Base-by-base conservation (phyloP, 2,113 vertebrate genomes). In the Fregata magnificens region DNA sequence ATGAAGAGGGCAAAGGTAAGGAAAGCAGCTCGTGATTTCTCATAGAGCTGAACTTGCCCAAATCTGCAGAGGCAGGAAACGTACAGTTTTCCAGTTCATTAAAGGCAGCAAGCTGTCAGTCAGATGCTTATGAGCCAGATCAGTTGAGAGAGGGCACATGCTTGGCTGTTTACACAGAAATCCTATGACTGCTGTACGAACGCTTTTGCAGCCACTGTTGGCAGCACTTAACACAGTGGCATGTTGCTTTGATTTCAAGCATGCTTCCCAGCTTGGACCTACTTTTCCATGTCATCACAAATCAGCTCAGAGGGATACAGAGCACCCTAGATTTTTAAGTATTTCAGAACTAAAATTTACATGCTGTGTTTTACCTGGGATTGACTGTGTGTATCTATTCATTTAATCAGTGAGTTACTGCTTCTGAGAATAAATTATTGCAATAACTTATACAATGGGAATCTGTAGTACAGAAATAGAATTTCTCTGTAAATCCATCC, bases 101-200 rank as follows among this genome's bases (percentile, higher is more conserved):
- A 97, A 82, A 93, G 79, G 92, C 86, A 93, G 53, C 95, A 94
- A 96, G 53, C 95, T 98, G 97, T 95, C 97, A 96, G 63, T 98
- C 93, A 93, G 36, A 13, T 29, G 70, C 61, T 80, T 91, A 74
- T n/a, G 78, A 95, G 83, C 80, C 77, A 69, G 67, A 32, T 63
- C 67, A 50, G 31, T 31, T 72, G 28, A 90, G 89, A 96, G 96
- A 91, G 93, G 96, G 83, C 82, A 79, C 94, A 80, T 58, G 91
- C 87, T 67, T 79, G 31, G 55, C 24, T 97, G 90, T 98, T 98
- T 97, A 95, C 92, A 87, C 32, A 97, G 84, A 91, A 97, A 95
- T 97, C 69, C 93, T 63, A n/a, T 29, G 6, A 83, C 95, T 95
- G 59, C 73, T 89, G 88, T 71, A 77, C 13, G 28, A 92, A 34